Percentiles rank a stretch among this genome's conserved stretches.
Evolutionary conservation across 2,113 vertebrate species (phyloP).

Genomic region (Mohoua ochrocephala): DNA sequence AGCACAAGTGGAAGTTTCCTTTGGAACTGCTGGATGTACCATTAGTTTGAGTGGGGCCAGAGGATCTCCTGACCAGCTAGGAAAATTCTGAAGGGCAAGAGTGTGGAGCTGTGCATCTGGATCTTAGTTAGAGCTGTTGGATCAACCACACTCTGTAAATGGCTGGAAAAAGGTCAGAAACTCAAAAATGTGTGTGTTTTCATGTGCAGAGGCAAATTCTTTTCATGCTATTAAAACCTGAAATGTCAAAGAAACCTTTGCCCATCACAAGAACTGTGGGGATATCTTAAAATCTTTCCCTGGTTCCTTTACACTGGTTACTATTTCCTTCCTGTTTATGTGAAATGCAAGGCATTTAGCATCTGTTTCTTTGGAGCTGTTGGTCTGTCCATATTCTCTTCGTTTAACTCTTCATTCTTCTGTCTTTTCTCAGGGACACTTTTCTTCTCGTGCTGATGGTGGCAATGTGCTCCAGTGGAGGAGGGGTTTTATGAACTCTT

Average conservation of each 20-base stretch:
- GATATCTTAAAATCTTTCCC: background rate
- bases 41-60: background rate
- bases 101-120: accelerated
- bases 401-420: background rate
- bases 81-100: background rate
- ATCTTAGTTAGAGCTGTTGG: background rate
- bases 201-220: background rate
- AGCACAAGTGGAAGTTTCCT: background rate
- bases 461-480: background rate
- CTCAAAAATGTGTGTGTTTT: background rate
- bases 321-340: background rate
- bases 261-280: background rate
- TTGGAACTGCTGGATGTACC: background rate
- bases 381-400: background rate
- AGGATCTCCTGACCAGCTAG: background rate
- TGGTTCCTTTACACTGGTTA: background rate
- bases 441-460: background rate
- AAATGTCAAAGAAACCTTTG: background rate
- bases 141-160: background rate
- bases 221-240: background rate
- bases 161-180: background rate
- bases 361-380: background rate
- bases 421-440: background rate
- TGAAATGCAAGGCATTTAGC: background rate
- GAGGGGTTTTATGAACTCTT: background rate